A percentile compares a stretch with the other conserved stretches of the same genome.
phyloP scores from a whole-genome alignment of 2,113 vertebrate genomes.

The Cephalopholis sonnerati region DNA sequence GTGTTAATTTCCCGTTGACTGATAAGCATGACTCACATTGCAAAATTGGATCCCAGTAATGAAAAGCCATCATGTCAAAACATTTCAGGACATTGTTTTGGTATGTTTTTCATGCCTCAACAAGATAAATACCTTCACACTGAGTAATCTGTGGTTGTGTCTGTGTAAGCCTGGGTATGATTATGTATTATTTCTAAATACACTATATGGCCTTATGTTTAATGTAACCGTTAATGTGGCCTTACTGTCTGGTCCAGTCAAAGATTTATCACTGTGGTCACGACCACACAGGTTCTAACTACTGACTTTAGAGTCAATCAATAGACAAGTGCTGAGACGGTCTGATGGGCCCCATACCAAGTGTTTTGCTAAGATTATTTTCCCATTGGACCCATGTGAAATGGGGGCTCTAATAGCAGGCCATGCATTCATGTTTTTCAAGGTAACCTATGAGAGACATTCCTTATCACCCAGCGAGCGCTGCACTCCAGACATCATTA shows the following conservation, averaged over 20 bases:
- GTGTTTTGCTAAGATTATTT: constrained; percentile 67
- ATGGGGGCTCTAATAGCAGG: constrained; percentile 54
- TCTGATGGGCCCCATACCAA: constrained; percentile 8
- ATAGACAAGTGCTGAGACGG: neutral
- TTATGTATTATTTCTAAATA: neutral
- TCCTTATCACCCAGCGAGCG: neutral
- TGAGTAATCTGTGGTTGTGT: neutral
- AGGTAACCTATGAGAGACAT: constrained; percentile 33
- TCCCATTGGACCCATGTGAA: constrained; percentile 51
- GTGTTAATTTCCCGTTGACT: neutral
- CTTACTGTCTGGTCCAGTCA: neutral
- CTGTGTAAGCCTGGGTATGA: neutral
- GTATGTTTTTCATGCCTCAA: neutral
- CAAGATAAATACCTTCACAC: neutral
- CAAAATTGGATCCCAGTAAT: neutral
- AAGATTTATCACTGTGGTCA: neutral
- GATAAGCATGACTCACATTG: constrained; percentile 9
- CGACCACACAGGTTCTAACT: neutral
- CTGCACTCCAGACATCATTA: constrained; percentile 24
- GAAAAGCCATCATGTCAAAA: neutral
- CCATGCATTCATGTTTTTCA: constrained; percentile 33
- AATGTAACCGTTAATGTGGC: neutral
- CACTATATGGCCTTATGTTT: neutral
- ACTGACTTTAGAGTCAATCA: neutral
- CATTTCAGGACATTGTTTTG: neutral